Base-by-base conservation (phyloP, 2,113 vertebrate genomes). In the Myxocyprinus asiaticus region DNA sequence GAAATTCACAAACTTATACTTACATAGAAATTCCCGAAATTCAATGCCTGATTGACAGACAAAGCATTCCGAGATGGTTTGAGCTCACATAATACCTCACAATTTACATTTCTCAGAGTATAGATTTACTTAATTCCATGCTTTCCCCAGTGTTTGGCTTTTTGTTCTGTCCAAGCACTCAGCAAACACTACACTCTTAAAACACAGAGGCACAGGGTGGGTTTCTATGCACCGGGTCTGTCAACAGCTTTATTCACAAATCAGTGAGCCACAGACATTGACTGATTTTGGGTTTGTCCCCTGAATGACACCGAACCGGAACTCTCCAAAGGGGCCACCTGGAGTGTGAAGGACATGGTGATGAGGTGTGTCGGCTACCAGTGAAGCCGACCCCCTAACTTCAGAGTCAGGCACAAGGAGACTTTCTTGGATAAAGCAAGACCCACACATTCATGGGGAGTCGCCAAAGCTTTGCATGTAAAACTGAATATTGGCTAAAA, bases 341-440 rank as follows among this genome's bases (percentile, higher is more conserved):
- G 78, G 42, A 43, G 53, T 61, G 64, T 74, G 78, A 75, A 67
- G 53, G 78, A 73, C 53, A 50, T 59, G 62, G 15, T 67, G 69
- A 59, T 74, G 69, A 80, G 22, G 70, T 74, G 64, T 17, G 65
- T 77, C 76, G 33, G 43, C 48, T 65, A 61, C 73, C 9, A 7
- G 7, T 9, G 61, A 64, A 8, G 10, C n/a, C 17, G 4, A 7
- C 11, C 66, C 51, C 4, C 67, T 9, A 6, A n/a, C 45, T 71
- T 4, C 15, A 8, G 51, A 22, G 63, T 50, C 11, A 12, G 45
- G 15, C 17, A 51, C 63, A 9, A 33, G 59, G 17, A 63, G 47
- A 65, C 17, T 15, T 73, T 47, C 45, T 50, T 45, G 9, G 6
- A 22, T 76, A 14, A 2, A 76, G 33, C 14, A 3, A 48, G 56